Conservation (phyloP, 1,140 invertebrate genomes). For the Hyles euphorbiae region DNA sequence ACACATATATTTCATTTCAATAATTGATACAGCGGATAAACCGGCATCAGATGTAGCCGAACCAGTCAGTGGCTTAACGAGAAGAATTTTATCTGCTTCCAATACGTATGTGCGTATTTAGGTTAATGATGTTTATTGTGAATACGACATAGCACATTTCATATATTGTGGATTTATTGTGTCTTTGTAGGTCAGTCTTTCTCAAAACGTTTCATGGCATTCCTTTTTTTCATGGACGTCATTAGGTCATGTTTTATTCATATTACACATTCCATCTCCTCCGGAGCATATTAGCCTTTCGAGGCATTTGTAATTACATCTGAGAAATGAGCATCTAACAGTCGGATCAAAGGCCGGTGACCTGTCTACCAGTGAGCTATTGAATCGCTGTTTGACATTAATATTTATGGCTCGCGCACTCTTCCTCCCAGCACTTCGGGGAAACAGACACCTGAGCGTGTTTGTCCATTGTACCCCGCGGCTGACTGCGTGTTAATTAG, state of each 20-base stretch:
- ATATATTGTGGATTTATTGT: conserved; percentile 28
- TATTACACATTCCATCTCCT: conserved; percentile 34
- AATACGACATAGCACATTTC: conserved; percentile 21
- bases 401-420: conserved; percentile 58
- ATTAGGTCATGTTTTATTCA: conserved; percentile 45
- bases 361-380: conserved; percentile 48
- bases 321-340: conserved; percentile 55
- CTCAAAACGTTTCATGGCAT: conserved; percentile 10
- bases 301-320: conserved; percentile 57
- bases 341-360: conserved; percentile 64
- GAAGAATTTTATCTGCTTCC: conserved; percentile 16
- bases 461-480: conserved; percentile 41
- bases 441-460: conserved; percentile 44
- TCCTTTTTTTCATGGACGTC: conserved; percentile 10
- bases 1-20: conserved; percentile 10
- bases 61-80: conserved; percentile 20
- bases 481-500: conserved; percentile 33
- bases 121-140: conserved; percentile 38
- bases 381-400: conserved; percentile 60
- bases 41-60: conserved; percentile 7
- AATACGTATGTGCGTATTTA: conserved; percentile 25
- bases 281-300: conserved; percentile 30
- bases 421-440: conserved; percentile 45
- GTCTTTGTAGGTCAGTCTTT: conserved; percentile 22
- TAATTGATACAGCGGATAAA: conserved; percentile 10